These are phyloP conservation scores for Plagodis dolabraria DNA, from an alignment of 2,888 invertebrate species.

Conservation along the genomic window DNA sequence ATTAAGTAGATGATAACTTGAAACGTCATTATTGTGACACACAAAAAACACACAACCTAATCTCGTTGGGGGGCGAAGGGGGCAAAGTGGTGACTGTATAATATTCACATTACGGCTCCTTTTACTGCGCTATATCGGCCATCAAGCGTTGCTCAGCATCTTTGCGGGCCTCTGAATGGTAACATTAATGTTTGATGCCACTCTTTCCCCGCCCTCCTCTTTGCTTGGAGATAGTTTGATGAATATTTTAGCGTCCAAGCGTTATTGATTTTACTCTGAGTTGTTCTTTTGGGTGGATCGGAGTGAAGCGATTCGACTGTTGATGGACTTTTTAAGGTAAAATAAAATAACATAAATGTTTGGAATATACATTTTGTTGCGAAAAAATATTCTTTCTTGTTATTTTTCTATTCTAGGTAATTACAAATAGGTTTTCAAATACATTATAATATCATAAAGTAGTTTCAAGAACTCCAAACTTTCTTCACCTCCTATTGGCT, in stretches of 20 bases:
- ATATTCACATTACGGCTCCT: conserved; percentile 76
- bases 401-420: too few relatives aligned
- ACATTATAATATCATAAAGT: too few relatives aligned
- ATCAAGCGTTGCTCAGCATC: conserved; percentile 75
- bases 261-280: conserved; percentile 57
- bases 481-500: too few relatives aligned
- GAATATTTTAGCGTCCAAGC: conserved; percentile 60
- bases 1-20: conserved; percentile 5
- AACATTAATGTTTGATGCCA: conserved; percentile 75
- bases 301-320: conserved; percentile 15
- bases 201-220: conserved; percentile 55
- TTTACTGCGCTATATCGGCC: conserved; percentile 74
- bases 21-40: conserved; percentile 33
- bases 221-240: conserved; percentile 55
- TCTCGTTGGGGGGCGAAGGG: conserved; percentile 41
- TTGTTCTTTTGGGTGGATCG: conserved; percentile 30
- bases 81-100: conserved; percentile 68
- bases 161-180: conserved; percentile 75
- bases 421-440: too few relatives aligned
- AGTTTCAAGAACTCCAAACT: too few relatives aligned
- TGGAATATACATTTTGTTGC: too few relatives aligned
- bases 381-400: too few relatives aligned
- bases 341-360: not conserved
- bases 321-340: conserved; percentile 6
- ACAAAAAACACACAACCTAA: conserved; percentile 28